A percentile compares a stretch with the other conserved stretches of the same genome.
Conservation (phyloP, 2,888 invertebrate species). For the Cerceris ruficornis region DNA sequence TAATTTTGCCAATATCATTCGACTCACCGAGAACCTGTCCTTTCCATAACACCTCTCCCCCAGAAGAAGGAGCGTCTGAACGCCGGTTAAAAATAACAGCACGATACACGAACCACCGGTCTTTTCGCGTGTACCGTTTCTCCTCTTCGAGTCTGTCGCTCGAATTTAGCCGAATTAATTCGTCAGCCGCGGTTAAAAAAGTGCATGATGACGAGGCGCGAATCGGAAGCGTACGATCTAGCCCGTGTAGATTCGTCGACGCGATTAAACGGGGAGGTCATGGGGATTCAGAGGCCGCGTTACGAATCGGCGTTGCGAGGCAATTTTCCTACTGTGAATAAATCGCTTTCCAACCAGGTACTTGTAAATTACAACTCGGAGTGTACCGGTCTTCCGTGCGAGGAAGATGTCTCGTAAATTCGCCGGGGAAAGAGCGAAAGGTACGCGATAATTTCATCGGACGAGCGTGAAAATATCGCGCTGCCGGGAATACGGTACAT, state of each 20-base stretch:
- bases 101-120: not conserved
- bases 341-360: too few species aligned
- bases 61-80: too few species aligned
- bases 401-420: not conserved
- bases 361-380: too few species aligned
- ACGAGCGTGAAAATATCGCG: conserved; percentile 16
- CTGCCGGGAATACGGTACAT: too few species aligned
- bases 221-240: not conserved
- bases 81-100: not conserved
- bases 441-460: conserved; percentile 21
- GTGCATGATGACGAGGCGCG: not conserved
- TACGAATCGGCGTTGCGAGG: too few species aligned
- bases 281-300: too few species aligned
- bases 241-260: too few species aligned
- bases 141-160: not conserved
- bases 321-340: too few species aligned
- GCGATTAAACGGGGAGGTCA: too few species aligned
- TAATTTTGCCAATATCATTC: too few species aligned
- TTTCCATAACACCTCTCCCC: too few species aligned
- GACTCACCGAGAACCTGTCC: too few species aligned
- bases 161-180: conserved; percentile 31
- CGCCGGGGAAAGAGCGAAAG: not conserved
- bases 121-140: not conserved
- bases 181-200: conserved; percentile 1
- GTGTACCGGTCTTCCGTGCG: not conserved